Evolutionary conservation across 1,140 invertebrate genomes (phyloP), one percentile per base, ranked within the genome.

Genomic region (Dryas iulia): DNA sequence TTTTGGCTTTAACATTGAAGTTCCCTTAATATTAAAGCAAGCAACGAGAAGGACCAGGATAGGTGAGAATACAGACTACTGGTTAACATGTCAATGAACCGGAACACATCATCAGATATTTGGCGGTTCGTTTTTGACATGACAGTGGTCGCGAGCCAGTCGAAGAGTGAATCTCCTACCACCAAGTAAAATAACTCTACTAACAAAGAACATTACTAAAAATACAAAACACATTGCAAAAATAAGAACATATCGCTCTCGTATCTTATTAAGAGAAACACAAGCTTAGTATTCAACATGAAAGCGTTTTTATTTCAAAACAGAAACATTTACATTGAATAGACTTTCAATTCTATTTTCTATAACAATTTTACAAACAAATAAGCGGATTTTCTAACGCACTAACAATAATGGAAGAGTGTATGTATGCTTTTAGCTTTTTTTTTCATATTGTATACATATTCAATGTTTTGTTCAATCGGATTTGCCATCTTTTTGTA

Each of bases 291-390:
- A n/a, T 47, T 62, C 24, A 28, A 1, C 10, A 53, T 47, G 11
- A 52, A 62, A 53, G 25, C 26, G n/a, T 53, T 62, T 53, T 14
- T 18, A 62, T 62, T 52, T 62, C 25, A 62, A 61, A 62, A 62
- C 24, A 52, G 59, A 28, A 35, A 11, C 6, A 25, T 23, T 26
- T 47, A 52, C 23, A 61, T 47, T 47, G 35, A 39, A 62, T 30
- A 52, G 39, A 47, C 14, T 23, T 61, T 11, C 35, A 61, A 21
- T 53, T 11, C 39, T 8, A 53, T 61, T 47, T 61, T 61, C 25
- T 52, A 25, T 35, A 25, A 28, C 59, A 61, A 53, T 61, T 61
- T 61, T 61, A 61, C 59, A 61, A 59, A 39, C 6, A 59, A 47
- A 47, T 61, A 62, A 62, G 26, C 26, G 26, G 59, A 62, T 62